Conservation (phyloP, 2,797 vertebrate species). For the Crossoptilon crossoptilon region DNA sequence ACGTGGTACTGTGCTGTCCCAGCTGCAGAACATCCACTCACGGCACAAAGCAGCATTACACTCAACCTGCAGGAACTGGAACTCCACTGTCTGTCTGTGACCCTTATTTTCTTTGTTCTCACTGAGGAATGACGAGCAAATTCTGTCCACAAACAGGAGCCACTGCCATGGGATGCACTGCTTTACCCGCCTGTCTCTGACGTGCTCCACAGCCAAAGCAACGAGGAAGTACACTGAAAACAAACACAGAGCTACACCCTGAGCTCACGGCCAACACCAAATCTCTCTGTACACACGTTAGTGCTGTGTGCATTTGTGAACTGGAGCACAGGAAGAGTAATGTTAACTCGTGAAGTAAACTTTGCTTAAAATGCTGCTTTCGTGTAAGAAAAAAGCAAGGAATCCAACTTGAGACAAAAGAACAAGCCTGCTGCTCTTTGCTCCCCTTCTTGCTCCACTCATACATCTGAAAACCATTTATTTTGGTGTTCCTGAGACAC, state of each 20-base stretch:
- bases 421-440: neutral
- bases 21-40: neutral
- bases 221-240: neutral
- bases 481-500: neutral
- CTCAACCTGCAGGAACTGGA: neutral
- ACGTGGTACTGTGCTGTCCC: neutral
- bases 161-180: neutral
- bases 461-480: neutral
- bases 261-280: neutral
- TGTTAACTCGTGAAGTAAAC: neutral
- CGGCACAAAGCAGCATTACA: neutral
- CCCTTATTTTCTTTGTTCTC: neutral
- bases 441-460: neutral
- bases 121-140: neutral
- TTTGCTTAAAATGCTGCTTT: neutral
- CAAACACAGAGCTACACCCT: neutral
- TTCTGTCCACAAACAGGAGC: neutral
- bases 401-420: neutral
- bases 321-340: neutral
- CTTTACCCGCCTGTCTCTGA: neutral
- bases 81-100: neutral
- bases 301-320: neutral
- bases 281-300: neutral
- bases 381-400: neutral
- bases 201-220: neutral